phyloP scores from a whole-genome alignment of 2,888 invertebrate species.

The Eilema depressum region DNA sequence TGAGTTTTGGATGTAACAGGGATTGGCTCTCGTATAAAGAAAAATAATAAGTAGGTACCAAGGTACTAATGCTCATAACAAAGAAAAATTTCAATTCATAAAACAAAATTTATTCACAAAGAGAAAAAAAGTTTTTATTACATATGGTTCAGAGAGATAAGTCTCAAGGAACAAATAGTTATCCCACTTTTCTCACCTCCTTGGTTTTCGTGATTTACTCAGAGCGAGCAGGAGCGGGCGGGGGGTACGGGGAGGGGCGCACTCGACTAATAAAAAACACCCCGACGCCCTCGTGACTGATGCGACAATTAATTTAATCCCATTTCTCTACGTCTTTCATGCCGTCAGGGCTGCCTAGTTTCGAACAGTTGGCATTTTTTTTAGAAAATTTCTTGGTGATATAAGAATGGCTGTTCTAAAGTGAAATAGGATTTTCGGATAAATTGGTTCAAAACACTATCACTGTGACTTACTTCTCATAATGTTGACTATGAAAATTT shows the following conservation, averaged over 20 bases:
- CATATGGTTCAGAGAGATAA: not conserved
- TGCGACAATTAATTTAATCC: conserved; percentile 88
- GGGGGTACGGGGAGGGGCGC: conserved; percentile 56
- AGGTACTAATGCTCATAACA: not conserved
- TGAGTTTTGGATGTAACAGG: too few relatives aligned
- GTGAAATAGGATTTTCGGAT: not conserved
- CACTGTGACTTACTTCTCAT: too few relatives aligned
- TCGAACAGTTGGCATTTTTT: conserved; percentile 17
- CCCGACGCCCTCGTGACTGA: conserved; percentile 87
- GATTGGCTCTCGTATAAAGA: too few relatives aligned
- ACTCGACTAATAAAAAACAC: conserved; percentile 87
- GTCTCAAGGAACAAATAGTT: not conserved
- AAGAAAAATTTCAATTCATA: not conserved
- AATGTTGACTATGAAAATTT: too few relatives aligned
- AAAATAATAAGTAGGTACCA: too few relatives aligned
- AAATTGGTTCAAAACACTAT: not conserved
- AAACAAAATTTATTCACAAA: not conserved
- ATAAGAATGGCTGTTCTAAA: not conserved
- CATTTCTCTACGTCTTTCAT: conserved; percentile 86
- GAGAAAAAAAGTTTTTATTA: not conserved
- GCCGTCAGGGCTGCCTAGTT: conserved; percentile 71
- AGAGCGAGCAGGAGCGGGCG: conserved; percentile 52
- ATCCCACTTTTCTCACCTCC: conserved; percentile 46
- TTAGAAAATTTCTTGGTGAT: conserved; percentile 13
- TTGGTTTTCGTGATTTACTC: conserved; percentile 79